phyloP scores from a whole-genome alignment of 2,888 invertebrate genomes.

The Callinectes sapidus region DNA sequence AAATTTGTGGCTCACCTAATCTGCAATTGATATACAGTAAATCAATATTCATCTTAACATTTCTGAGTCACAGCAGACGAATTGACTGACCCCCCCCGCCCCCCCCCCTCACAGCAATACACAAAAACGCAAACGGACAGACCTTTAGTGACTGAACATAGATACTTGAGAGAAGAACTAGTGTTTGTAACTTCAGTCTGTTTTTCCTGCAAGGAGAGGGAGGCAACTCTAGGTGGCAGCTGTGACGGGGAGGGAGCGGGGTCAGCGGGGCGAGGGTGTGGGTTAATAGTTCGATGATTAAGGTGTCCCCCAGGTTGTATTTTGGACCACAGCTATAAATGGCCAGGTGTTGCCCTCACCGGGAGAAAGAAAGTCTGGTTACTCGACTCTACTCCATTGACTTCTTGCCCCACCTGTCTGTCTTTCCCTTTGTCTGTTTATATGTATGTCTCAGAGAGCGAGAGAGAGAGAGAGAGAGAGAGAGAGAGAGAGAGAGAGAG shows the following conservation, averaged over 20 bases:
- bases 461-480: not conserved
- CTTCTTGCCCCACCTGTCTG: not conserved
- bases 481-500: conserved; percentile 25
- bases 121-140: no score
- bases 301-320: not conserved
- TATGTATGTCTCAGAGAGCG: not conserved
- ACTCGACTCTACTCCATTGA: not conserved
- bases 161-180: not conserved
- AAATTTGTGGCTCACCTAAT: not conserved
- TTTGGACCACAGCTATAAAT: not conserved
- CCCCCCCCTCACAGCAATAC: no score
- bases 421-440: not conserved
- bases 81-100: not conserved
- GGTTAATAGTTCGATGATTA: not conserved
- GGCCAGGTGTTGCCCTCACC: not conserved
- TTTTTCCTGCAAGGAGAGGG: not conserved
- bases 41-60: not conserved
- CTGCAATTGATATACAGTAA: no score
- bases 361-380: not conserved
- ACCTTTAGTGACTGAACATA: not conserved
- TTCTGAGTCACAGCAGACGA: not conserved
- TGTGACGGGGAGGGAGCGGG: not conserved
- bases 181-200: not conserved
- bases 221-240: not conserved
- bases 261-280: not conserved